Evolutionary conservation across 1,140 invertebrate species (phyloP).

Genomic region (Tetramorium simillimum): DNA sequence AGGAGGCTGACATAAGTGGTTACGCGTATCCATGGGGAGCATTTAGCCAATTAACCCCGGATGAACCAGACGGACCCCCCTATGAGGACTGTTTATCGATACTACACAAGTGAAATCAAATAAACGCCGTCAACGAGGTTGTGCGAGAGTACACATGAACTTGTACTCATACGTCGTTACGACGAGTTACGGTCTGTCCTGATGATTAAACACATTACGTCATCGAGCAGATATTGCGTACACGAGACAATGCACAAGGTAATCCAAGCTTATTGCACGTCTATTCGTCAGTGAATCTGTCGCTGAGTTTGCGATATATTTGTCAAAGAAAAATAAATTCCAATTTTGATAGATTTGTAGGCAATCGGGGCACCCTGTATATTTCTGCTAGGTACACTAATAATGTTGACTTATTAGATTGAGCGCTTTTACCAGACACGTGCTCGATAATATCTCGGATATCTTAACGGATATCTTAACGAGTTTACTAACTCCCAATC

Average conservation of each 20-base stretch:
- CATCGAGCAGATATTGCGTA: not conserved
- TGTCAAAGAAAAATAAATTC: not conserved
- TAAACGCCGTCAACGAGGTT: not conserved
- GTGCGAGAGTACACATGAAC: not conserved
- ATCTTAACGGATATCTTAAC: not conserved
- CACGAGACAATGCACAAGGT: not conserved
- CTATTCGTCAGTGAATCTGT: not conserved
- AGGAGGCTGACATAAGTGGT: not conserved
- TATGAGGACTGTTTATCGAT: constrained; percentile 34
- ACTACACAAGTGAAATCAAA: not conserved
- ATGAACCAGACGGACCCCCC: constrained; percentile 36
- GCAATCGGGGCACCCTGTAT: not conserved
- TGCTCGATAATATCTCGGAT: constrained; percentile 1
- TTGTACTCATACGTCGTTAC: not conserved
- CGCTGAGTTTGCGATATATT: not conserved
- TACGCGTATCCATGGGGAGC: not conserved
- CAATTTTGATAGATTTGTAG: not conserved
- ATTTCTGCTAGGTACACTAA: not conserved
- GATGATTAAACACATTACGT: not conserved
- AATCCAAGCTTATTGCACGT: not conserved
- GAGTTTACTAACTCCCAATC: not conserved
- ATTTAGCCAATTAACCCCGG: constrained; percentile 55
- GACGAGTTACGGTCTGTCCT: not conserved
- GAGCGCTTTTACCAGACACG: not conserved
- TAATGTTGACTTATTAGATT: not conserved